phyloP scores from a whole-genome alignment of 2,113 vertebrate species.

The Lophochroa leadbeateri region DNA sequence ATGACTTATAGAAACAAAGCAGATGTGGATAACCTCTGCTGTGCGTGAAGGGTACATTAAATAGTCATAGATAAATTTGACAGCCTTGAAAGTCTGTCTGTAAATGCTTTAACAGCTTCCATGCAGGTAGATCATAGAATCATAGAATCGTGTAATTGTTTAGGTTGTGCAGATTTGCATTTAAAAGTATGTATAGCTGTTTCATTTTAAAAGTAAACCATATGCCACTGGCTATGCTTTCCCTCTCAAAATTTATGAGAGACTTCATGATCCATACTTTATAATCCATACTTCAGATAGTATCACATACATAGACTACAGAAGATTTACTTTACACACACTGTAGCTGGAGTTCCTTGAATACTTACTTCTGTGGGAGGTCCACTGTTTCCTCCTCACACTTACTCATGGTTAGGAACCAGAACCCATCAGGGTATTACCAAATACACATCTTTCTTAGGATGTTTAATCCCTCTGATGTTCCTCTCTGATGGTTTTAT shows the following conservation, averaged over 20 bases:
- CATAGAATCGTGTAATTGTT: neutral
- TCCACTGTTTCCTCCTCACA: neutral
- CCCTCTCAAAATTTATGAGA: neutral
- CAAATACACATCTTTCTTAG: neutral
- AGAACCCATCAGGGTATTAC: neutral
- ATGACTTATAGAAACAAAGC: conserved; percentile 41
- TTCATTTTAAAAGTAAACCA: neutral
- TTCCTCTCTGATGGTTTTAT: neutral
- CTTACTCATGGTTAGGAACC: neutral
- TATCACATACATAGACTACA: neutral
- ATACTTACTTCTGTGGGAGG: neutral
- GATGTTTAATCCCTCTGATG: neutral
- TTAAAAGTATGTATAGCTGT: neutral
- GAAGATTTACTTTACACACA: neutral
- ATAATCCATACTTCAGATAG: neutral
- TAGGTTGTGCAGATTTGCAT: neutral
- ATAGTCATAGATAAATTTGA: conserved; percentile 21
- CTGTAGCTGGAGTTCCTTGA: neutral
- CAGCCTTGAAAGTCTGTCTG: neutral
- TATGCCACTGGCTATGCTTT: neutral
- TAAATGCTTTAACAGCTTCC: neutral
- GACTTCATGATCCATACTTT: neutral
- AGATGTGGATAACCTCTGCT: conserved; percentile 30
- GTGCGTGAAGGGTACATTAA: conserved; percentile 27
- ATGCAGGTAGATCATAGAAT: neutral